Percentiles rank a stretch among this genome's conserved stretches.
Evolutionary conservation across 1,140 invertebrate species (phyloP).

Genomic region (Eubasilissa regina): DNA sequence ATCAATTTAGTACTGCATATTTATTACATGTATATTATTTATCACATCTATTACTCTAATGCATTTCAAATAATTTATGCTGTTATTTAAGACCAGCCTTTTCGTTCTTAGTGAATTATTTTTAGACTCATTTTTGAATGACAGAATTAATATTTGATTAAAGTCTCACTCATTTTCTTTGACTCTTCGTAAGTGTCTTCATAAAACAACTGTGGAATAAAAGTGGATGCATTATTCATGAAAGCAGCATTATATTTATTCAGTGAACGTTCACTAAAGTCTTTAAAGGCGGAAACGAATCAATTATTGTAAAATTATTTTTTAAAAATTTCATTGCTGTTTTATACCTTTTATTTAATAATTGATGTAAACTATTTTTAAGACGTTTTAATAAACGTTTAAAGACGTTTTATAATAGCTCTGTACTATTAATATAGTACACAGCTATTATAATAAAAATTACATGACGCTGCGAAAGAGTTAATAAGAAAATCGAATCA

Average conservation of each 20-base stretch:
- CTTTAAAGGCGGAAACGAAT: background rate
- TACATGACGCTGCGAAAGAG: too few relatives aligned
- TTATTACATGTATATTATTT: too few relatives aligned
- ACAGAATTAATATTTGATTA: slow-evolving; percentile 42
- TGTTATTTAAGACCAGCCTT: background rate
- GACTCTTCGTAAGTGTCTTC: slow-evolving; percentile 3
- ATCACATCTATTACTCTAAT: too few relatives aligned
- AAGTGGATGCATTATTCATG: slow-evolving; percentile 55
- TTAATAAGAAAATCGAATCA: too few relatives aligned
- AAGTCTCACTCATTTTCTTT: slow-evolving; percentile 3
- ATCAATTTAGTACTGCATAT: too few relatives aligned
- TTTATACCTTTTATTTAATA: background rate
- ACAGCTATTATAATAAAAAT: background rate
- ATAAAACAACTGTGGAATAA: slow-evolving; percentile 49
- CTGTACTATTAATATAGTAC: background rate
- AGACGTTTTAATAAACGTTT: background rate
- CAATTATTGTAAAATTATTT: background rate
- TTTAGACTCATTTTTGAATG: slow-evolving; percentile 28
- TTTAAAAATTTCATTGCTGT: background rate
- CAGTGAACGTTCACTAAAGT: background rate
- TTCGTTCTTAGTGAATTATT: slow-evolving; percentile 30
- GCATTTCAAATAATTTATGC: background rate
- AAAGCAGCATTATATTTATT: slow-evolving; percentile 20
- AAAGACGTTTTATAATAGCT: background rate
- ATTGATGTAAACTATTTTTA: background rate